Evolutionary conservation across 23 tunicate species (phyloP), one percentile per base, ranked within the genome.

Genomic region (Oikopleura vanhoeffeni): DNA sequence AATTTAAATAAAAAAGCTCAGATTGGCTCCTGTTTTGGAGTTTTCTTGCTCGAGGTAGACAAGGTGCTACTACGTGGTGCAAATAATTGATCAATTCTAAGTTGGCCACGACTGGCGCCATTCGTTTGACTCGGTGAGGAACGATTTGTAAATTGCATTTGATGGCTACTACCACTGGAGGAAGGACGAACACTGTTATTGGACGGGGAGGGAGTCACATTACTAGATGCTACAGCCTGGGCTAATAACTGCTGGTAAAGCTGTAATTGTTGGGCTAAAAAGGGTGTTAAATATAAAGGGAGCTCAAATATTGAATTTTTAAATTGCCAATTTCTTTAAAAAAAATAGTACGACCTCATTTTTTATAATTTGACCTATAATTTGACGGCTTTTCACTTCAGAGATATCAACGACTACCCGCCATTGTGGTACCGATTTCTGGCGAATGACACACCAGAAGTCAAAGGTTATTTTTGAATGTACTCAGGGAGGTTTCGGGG

Each of bases 41-140:
- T 2, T 32, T 18, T 18, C 79, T 71, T 71, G 79, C 79, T 71
- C 79, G 79, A 71, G 79, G 79, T 71, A 71, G 79, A 71, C 79
- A 71, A 13, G 4, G 79, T 18, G 79, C 79, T 33, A 71, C 79
- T 71, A 30, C 34, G 27, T 13, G 79, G 79, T 71, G 79, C 79
- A 71, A 71, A 71, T 30, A 71, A 13, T 71, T 71, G 79, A 71
- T 71, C 79, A 30, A 71, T 71, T 13, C 79, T 18, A 18, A 30
- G 79, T 32, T 71, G 79, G 35, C 79, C 34, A 2, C 79, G 34
- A 71, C 38, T 71, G 32, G n/a, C n/a, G n/a, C 3, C 2, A 71
- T 71, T 71, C 64, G 64, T 49, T 24, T 49, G 64, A 49, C 64
- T 49, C 24, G 64, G 64, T 49, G 64, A 49, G 18, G 64, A 49